Evolutionary conservation across 2,888 invertebrate genomes (phyloP), one percentile per base, ranked within the genome.

Genomic region (Hyposoter didymator): DNA sequence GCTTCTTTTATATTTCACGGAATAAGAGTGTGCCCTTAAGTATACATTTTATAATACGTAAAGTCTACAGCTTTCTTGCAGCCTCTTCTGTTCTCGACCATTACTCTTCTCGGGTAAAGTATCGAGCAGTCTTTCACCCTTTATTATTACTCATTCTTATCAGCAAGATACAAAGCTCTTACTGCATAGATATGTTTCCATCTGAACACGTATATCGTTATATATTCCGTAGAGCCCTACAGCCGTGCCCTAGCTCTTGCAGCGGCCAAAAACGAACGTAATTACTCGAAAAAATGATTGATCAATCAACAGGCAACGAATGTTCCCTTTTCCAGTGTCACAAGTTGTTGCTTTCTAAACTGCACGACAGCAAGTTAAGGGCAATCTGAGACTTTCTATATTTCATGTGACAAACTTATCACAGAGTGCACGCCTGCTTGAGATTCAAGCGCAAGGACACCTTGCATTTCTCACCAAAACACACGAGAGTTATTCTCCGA

Each of bases 1-100:
- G 86, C 89, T 91, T 90, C 92, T 90, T 92, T 92, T 91, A 91
- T 92, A 86, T 86, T 92, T 90, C 86, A 88, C 86, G 87, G 89
- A 80, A 91, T 90, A 91, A 91, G 90, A 89, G 89, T 86, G 55
- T 39, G 39, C 64, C 22, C 49, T 19, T 45, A 74, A 32, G 52
- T 52, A 67, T 19, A 64, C 64, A 49, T 62, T 70, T 62, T 64
- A 75, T 64, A 75, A 59, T 59, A 59, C 14, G 59, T 59, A 12
- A 59, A 49, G 10, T 22, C 35, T 75, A 66, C 59, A 66, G 55
- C 47, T 69, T 70, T 72, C 49, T 78, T 52, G 28, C 55, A 45
- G n/a, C 47, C 47, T 70, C 82, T 64, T 85, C 74, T 73, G 81
- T 62, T 69, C 69, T 52, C 35, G 74, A 70, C 74, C 67, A 81